These are phyloP conservation scores for Pyrgilauda ruficollis DNA, from an alignment of 2,113 vertebrate species.

Conservation along the genomic window DNA sequence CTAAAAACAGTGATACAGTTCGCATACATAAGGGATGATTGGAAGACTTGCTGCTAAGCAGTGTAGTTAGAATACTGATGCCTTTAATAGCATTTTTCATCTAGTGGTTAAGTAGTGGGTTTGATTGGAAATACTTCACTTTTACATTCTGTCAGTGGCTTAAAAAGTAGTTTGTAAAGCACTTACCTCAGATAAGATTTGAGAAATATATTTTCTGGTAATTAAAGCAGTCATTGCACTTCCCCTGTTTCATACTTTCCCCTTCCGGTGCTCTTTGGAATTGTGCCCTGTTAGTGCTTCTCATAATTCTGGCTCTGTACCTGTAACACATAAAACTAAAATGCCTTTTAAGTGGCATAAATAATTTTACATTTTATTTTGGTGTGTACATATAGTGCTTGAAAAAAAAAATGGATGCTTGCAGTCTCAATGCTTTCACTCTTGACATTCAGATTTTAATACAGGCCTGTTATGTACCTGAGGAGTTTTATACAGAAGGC, in stretches of 20 bases:
- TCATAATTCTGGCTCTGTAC: background rate
- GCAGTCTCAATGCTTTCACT: background rate
- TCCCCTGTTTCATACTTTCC: background rate
- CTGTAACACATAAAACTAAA: background rate
- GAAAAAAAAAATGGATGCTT: background rate
- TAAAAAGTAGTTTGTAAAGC: slow-evolving; percentile 12
- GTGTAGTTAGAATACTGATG: background rate
- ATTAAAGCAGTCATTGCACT: background rate
- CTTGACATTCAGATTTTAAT: background rate
- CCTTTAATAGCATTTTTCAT: background rate
- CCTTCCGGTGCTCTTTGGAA: background rate
- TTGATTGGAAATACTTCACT: background rate
- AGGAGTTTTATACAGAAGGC: background rate
- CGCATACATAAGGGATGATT: background rate
- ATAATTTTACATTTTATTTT: background rate
- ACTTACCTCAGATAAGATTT: background rate
- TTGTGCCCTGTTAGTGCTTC: background rate
- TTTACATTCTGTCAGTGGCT: background rate
- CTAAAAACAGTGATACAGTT: background rate
- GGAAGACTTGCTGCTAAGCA: slow-evolving; percentile 11
- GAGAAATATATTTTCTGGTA: background rate
- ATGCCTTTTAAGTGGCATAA: background rate
- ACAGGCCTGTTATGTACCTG: background rate
- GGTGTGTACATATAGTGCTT: background rate
- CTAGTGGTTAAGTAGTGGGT: background rate